Percentiles rank a stretch among this genome's conserved stretches.
These are phyloP conservation scores for Teleogryllus oceanicus DNA, from an alignment of 2,888 invertebrate genomes.

Conservation along the genomic window DNA sequence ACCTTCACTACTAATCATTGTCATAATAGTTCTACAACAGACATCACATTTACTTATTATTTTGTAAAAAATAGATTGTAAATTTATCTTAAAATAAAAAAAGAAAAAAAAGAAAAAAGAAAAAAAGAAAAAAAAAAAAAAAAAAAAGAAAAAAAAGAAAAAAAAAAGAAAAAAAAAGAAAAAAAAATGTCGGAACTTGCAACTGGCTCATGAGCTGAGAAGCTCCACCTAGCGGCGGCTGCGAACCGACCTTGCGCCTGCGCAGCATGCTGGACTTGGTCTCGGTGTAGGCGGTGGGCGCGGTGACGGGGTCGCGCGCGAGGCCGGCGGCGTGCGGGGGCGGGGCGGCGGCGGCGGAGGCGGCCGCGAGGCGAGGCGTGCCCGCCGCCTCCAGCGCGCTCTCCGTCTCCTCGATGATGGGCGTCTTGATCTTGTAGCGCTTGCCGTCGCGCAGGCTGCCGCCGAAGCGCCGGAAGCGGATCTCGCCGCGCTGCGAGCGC, in stretches of 20 bases:
- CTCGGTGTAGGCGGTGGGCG: constrained; percentile 31
- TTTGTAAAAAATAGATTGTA: too few relatives aligned
- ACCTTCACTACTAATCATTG: too few relatives aligned
- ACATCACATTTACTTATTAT: too few relatives aligned
- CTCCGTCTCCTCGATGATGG: constrained; percentile 44
- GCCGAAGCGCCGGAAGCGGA: background rate
- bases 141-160: too few relatives aligned
- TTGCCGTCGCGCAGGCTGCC: constrained; percentile 26
- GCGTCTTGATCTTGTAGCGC: constrained; percentile 42
- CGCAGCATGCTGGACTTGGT: constrained; percentile 37
- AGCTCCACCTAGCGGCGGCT: too few relatives aligned
- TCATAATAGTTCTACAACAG: too few relatives aligned
- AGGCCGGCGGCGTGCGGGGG: background rate
- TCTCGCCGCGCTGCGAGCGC: constrained; percentile 19
- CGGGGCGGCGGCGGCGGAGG: background rate
- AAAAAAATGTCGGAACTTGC: too few relatives aligned
- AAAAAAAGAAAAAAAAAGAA: too few relatives aligned
- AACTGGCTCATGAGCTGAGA: too few relatives aligned
- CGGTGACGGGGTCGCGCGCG: background rate
- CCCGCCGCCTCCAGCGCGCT: constrained; percentile 38
- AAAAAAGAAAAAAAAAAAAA: too few relatives aligned
- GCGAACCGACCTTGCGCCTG: constrained; percentile 22
- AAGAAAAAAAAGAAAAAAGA: too few relatives aligned
- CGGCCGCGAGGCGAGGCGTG: background rate
- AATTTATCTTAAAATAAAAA: too few relatives aligned